phyloP scores from a whole-genome alignment of 1,140 invertebrate species.

The Antheraea mylitta region DNA sequence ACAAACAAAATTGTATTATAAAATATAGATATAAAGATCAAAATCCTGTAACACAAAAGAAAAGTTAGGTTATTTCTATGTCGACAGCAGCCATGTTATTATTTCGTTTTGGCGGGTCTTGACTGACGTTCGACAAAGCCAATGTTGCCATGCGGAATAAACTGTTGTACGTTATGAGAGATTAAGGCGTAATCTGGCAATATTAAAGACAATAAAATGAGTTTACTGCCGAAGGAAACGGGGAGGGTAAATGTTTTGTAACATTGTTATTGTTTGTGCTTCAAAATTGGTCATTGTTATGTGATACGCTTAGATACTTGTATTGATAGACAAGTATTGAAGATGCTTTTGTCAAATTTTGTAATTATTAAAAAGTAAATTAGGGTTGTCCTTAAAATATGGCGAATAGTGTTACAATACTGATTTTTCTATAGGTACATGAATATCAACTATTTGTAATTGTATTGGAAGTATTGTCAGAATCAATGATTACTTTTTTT shows the following conservation, averaged over 20 bases:
- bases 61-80: slow-evolving; percentile 28
- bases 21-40: slow-evolving; percentile 19
- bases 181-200: slow-evolving; percentile 76
- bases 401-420: too few species aligned
- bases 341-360: background rate
- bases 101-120: slow-evolving; percentile 72
- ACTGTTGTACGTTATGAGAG: slow-evolving; percentile 76
- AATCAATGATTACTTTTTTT: too few species aligned
- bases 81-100: slow-evolving; percentile 57
- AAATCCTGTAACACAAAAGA: slow-evolving; percentile 20
- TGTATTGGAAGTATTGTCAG: too few species aligned
- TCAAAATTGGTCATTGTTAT: background rate
- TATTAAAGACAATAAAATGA: slow-evolving; percentile 78
- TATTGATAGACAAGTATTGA: background rate
- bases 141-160: slow-evolving; percentile 77
- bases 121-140: slow-evolving; percentile 64
- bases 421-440: too few species aligned
- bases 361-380: too few species aligned
- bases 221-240: slow-evolving; percentile 51
- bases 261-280: slow-evolving; percentile 21
- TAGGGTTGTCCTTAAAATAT: too few species aligned
- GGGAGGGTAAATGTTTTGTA: slow-evolving; percentile 31
- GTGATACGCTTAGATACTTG: background rate
- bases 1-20: slow-evolving; percentile 14
- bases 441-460: too few species aligned